Conservation (phyloP, 1,140 invertebrate species). For the Magallana angulata region DNA sequence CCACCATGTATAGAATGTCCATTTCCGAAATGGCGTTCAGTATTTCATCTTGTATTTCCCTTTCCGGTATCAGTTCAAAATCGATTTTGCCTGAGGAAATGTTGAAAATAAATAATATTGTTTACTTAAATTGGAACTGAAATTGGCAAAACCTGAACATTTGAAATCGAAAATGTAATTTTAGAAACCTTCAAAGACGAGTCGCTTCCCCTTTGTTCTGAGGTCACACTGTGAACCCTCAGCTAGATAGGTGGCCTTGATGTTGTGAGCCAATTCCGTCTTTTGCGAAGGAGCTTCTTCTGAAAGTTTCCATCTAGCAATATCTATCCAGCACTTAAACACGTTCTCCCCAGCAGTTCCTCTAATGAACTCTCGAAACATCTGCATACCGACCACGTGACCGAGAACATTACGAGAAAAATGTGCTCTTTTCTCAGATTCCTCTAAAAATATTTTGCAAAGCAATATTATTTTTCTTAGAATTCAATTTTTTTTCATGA, state of each 20-base stretch:
- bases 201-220: conserved; percentile 36
- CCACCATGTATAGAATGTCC: conserved; percentile 14
- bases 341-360: conserved; percentile 62
- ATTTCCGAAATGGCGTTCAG: background rate
- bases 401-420: conserved; percentile 62
- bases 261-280: conserved; percentile 55
- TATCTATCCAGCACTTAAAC: conserved; percentile 65
- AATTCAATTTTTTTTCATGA: no score
- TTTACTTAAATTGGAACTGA: background rate
- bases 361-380: conserved; percentile 63
- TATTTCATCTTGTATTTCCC: conserved; percentile 41
- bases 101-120: background rate
- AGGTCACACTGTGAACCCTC: conserved; percentile 49
- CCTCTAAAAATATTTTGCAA: background rate
- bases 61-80: conserved; percentile 60
- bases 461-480: no score
- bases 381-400: conserved; percentile 64
- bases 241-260: conserved; percentile 59
- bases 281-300: conserved; percentile 35
- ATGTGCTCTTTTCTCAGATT: background rate
- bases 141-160: background rate
- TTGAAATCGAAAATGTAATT: background rate
- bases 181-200: conserved; percentile 53
- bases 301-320: conserved; percentile 56
- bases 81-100: conserved; percentile 53